Evolutionary conservation across 2,888 invertebrate genomes (phyloP).

Genomic region (Meloe dianella): DNA sequence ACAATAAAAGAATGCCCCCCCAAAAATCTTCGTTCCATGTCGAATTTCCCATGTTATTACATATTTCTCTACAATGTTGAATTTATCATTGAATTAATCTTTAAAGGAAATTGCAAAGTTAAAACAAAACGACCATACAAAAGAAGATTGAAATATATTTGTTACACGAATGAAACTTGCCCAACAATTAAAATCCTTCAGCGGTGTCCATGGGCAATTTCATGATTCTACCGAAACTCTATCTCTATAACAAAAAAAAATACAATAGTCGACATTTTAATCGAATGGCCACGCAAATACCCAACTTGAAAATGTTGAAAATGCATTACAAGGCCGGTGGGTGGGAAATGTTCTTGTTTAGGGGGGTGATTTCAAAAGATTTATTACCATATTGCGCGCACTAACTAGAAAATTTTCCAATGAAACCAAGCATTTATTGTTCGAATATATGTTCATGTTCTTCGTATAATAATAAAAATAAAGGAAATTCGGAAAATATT

Average conservation of each 20-base stretch:
- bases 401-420: not conserved
- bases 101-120: not conserved
- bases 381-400: not conserved
- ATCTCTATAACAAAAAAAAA: not conserved
- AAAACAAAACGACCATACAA: no score
- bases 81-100: not conserved
- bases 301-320: not conserved
- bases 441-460: no score
- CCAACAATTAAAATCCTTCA: slow-evolving; percentile 8
- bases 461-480: not conserved
- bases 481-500: not conserved
- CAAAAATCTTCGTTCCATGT: not conserved
- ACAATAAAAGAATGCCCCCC: not conserved
- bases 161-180: not conserved
- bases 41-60: not conserved
- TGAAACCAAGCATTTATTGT: not conserved
- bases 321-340: not conserved
- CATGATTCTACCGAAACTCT: not conserved
- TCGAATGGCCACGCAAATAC: not conserved
- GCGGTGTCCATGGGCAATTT: not conserved
- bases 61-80: not conserved
- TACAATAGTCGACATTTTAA: not conserved
- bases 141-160: slow-evolving; percentile 2
- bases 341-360: not conserved
- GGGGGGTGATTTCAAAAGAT: not conserved